Base-by-base conservation (phyloP, 2,113 vertebrate species). In the Ceyx margarethae region DNA sequence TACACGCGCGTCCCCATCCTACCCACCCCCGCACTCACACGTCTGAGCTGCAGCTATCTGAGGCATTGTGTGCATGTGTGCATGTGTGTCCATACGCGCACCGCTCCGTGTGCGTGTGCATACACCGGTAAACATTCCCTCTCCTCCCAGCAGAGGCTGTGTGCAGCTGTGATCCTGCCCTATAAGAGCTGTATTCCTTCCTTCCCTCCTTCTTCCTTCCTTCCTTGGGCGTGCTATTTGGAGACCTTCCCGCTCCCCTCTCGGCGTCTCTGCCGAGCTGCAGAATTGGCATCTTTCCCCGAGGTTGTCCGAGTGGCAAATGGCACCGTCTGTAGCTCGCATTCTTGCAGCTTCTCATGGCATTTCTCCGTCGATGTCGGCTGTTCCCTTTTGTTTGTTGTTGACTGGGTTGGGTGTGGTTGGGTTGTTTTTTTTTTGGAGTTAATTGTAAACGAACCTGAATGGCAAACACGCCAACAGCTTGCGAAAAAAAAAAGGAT, bases 331-430 rank as follows among this genome's bases (percentile, higher is more conserved):
- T 78, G 92, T 73, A 90, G 96, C 94, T 96, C 37, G 81, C 86
- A 51, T 96, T 96, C 96, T 93, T 82, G 91, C 92, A 85, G 95
- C 96, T 96, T 97, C 96, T 95, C 71, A 25, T 96, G 96, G 96
- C 97, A 96, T 96, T 93, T 95, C 95, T 96, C 91, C 94, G 94
- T 97, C 80, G 43, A 89, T 93, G 94, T 97, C 93, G 91, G 96
- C 96, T 97, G 93, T 84, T 97, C 93, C 95, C 97, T 97, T 97
- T 97, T 98, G 97, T 97, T 97, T 97, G 97, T 97, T 97, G 96
- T 97, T 33, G 97, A 96, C 96, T 95, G 75, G 96, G 91, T 95
- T 97, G 97, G 96, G 90, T 90, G 91, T 96, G 84, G 90, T 92
- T 84, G 78, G 91, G 64, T 0, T 76, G 88, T 71, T 96, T 95